Base-by-base conservation (phyloP, 2,797 vertebrate genomes). In the Halcyon chelicuti region DNA sequence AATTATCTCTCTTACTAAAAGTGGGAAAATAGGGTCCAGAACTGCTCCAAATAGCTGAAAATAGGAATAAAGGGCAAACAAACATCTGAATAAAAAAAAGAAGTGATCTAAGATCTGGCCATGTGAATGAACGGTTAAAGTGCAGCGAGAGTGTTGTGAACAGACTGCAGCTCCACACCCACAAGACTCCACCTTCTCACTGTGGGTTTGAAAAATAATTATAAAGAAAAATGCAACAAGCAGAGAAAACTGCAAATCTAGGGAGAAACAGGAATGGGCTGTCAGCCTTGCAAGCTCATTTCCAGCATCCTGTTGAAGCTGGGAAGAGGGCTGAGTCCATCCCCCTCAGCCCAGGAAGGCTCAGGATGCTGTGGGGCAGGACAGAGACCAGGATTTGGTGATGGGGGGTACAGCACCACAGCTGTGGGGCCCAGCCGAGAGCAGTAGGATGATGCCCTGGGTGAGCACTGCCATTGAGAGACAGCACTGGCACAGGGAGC, bases 401-500 rank as follows among this genome's bases (percentile, higher is more conserved):
- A 23, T 9, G 20, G 46, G 11, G 8, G 7, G 42, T 35, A 21
- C 25, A 40, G 58, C 40, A 63, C 40, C 62, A 29, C 0, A 1
- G 67, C 19, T 47, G 29, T 3, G 33, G 44, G n/a, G 3, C 16
- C 9, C 33, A 47, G 42, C 15, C 47, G 37, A 26, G 21, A 74
- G n/a, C n/a, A 20, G 23, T 71, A 78, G 70, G 29, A 71, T 60
- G 65, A 58, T n/a, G 31, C 21, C 12, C 26, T 1, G 1, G 14
- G 9, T 14, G n/a, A 81, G 58, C 44, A 15, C 4, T 0, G n/a
- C 28, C 57, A 20, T 29, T 42, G 65, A 0, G 0, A 22, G 11
- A 47, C 0, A 1, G 10, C 4, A 51, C 40, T 26, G 37, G 35
- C 3, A 1, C 2, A 6, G 35, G n/a, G 28, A 91, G 23, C 10